phyloP scores from a whole-genome alignment of 1,140 invertebrate genomes.

The Lepidotrigona ventralis region DNA sequence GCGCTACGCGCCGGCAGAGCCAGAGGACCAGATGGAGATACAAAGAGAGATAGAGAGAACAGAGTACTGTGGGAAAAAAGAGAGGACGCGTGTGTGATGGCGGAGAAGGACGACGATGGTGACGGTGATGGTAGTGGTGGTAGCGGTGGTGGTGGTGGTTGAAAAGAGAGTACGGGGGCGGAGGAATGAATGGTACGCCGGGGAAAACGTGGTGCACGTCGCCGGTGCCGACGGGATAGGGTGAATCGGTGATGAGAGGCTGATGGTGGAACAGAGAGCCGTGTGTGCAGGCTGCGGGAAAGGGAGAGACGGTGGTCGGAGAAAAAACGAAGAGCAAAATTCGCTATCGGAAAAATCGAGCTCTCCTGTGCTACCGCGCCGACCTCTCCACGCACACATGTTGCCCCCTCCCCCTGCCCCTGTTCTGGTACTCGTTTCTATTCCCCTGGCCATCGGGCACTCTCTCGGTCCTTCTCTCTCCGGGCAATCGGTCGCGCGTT shows the following conservation, averaged over 20 bases:
- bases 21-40: conserved; percentile 64
- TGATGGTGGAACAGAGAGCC: conserved; percentile 37
- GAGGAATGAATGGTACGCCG: conserved; percentile 47
- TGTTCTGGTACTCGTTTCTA: background rate
- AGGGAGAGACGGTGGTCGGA: conserved; percentile 47
- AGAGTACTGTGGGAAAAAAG: background rate
- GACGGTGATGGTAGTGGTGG: background rate
- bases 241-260: conserved; percentile 55
- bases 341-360: conserved; percentile 78
- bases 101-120: background rate
- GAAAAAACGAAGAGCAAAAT: conserved; percentile 71
- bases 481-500: background rate
- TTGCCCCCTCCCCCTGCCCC: background rate
- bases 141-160: background rate
- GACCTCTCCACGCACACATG: conserved; percentile 56
- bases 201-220: conserved; percentile 51
- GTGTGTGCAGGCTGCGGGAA: background rate
- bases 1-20: conserved; percentile 57
- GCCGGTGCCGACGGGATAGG: conserved; percentile 30
- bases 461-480: conserved; percentile 20
- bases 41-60: conserved; percentile 53
- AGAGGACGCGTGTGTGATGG: background rate
- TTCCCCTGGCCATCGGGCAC: background rate
- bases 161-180: conserved; percentile 8
- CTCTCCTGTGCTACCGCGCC: conserved; percentile 61